Conservation (phyloP, 2,888 invertebrate genomes). For the Osmoderma eremita region DNA sequence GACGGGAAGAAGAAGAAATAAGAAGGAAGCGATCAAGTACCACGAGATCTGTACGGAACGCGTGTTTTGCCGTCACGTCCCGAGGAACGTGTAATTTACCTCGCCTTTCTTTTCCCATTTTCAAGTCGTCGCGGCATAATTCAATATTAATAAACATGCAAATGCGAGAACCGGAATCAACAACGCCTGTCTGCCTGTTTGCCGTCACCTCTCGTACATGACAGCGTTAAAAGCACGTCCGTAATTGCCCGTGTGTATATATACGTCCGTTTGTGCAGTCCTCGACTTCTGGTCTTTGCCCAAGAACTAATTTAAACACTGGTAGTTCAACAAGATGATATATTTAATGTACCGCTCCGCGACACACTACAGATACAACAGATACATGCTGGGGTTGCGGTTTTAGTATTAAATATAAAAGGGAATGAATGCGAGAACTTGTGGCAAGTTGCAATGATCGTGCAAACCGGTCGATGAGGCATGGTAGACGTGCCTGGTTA, state of each 20-base stretch:
- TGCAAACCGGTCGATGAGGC: too few species aligned
- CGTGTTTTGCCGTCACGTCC: constrained; percentile 18
- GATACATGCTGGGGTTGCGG: neutral
- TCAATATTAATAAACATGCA: constrained; percentile 25
- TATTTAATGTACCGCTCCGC: constrained; percentile 14
- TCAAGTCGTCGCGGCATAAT: constrained; percentile 10
- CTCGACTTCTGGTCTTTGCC: too few species aligned
- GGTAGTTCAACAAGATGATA: constrained; percentile 3
- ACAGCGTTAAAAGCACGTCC: too few species aligned
- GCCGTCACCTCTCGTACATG: too few species aligned
- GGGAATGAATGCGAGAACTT: too few species aligned
- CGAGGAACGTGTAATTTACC: constrained; percentile 8
- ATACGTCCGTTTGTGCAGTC: too few species aligned
- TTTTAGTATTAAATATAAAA: too few species aligned
- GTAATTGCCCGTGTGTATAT: too few species aligned
- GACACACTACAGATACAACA: constrained; percentile 20
- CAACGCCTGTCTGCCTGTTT: too few species aligned
- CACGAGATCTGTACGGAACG: constrained; percentile 6
- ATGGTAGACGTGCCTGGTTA: too few species aligned
- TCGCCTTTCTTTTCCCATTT: neutral
- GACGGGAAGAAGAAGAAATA: too few species aligned
- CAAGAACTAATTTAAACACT: constrained; percentile 20
- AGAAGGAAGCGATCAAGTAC: constrained; percentile 16
- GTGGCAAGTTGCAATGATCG: too few species aligned
- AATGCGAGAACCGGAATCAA: constrained; percentile 1